Conservation (phyloP, 2,113 vertebrate genomes). For the Limnothrissa miodon region DNA sequence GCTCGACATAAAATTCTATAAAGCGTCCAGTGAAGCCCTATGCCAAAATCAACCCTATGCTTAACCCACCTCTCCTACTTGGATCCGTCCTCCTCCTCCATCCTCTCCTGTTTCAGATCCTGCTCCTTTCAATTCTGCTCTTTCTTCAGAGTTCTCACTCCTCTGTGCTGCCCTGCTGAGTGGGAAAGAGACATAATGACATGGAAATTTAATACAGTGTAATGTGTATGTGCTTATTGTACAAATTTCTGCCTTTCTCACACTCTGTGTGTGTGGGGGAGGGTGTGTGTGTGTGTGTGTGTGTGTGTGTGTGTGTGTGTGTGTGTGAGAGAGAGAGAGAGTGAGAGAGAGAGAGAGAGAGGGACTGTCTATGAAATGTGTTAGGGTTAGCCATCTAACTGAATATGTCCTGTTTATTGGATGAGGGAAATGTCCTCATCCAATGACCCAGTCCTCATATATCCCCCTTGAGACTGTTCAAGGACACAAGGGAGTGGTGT, state of each 20-base stretch:
- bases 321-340: neutral
- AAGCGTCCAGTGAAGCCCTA: too few species aligned
- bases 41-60: too few species aligned
- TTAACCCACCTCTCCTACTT: too few species aligned
- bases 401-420: neutral
- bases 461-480: neutral
- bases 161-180: neutral
- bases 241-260: too few species aligned
- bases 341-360: neutral
- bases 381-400: neutral
- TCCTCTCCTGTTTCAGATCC: too few species aligned
- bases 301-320: neutral
- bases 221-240: neutral
- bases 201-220: too few species aligned
- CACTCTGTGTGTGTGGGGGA: too few species aligned
- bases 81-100: too few species aligned
- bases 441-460: neutral
- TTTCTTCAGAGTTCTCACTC: neutral
- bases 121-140: too few species aligned
- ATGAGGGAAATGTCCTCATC: neutral
- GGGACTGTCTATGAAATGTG: neutral
- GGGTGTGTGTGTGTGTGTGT: neutral
- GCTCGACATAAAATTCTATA: too few species aligned
- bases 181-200: neutral
- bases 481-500: neutral